Percentiles rank a stretch among this genome's conserved stretches.
Conservation (phyloP, 2,797 vertebrate species). For the Peromyscus melanophrys region DNA sequence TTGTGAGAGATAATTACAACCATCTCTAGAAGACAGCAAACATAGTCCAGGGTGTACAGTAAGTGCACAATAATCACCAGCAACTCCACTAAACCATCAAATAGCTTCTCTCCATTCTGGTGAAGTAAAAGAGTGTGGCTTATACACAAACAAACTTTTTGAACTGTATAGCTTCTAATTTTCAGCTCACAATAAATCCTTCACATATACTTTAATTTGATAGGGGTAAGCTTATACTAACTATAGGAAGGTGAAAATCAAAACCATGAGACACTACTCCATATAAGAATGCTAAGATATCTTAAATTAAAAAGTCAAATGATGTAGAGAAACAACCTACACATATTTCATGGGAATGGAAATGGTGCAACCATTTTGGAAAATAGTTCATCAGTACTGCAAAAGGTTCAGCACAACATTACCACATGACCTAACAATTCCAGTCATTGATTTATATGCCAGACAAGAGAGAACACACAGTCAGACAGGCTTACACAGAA, state of each 20-base stretch:
- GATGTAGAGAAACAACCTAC: not conserved
- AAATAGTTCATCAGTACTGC: not conserved
- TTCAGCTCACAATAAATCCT: not conserved
- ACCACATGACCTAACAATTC: not conserved
- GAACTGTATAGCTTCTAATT: not conserved
- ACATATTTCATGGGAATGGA: not conserved
- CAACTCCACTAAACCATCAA: not conserved
- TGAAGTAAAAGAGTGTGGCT: not conserved
- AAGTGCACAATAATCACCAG: not conserved
- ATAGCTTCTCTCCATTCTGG: not conserved
- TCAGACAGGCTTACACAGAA: not conserved
- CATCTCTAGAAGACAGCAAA: not conserved
- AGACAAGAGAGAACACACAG: not conserved
- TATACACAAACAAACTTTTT: not conserved
- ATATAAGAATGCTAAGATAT: not conserved
- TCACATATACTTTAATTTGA: not conserved
- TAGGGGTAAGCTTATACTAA: not conserved
- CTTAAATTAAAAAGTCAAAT: not conserved
- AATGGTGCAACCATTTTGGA: not conserved
- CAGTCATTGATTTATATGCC: not conserved
- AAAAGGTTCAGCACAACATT: not conserved
- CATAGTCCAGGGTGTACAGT: not conserved
- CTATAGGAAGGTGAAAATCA: not conserved
- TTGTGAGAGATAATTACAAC: not conserved
- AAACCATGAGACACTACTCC: not conserved